Evolutionary conservation across 92 coral and sea anemone genomes (phyloP), one percentile per base, ranked within the genome.

Genomic region (Zoanthus gigantus): DNA sequence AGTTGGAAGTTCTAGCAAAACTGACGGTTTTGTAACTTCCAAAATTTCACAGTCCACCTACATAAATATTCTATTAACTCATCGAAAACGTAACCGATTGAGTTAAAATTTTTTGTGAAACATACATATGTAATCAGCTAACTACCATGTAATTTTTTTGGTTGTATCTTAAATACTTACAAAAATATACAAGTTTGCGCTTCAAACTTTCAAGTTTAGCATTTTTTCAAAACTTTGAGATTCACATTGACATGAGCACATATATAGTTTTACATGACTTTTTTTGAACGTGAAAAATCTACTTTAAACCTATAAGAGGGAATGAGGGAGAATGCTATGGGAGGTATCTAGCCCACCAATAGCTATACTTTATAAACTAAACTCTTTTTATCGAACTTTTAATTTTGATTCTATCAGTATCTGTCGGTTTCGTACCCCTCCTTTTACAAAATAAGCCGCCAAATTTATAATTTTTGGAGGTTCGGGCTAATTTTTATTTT

Each of bases 321-420:
- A 68, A 68, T 68, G 74, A 68, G 74, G 74, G 74, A 68, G 42
- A 68, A 68, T 32, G 74, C 74, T 68, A 7, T 68, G 74, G 74
- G 74, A 29, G 74, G 74, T 68, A n/a, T 68, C 44, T 68, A 68
- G 74, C 74, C 74, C 74, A 0, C 74, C 74, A 68, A 68, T 68
- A 68, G 74, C 74, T 68, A 68, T 68, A 68, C 11, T 68, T 68
- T 23, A 68, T 68, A 68, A 23, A 29, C n/a, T 58, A 58, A 58
- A 14, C 65, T 58, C 65, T 58, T 58, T 58, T 58, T 58, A 58
- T 58, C n/a, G n/a, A 58, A 15, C 16, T 58, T 58, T 58, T 58
- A 58, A 58, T 58, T 58, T 14, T 58, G 15, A 0, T 58, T 58
- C 65, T 58, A 58, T 58, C 65, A 58, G n/a, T 16, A 58, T n/a